Evolutionary conservation across 2,888 invertebrate species (phyloP), one percentile per base, ranked within the genome.

Genomic region (Protodeltote pygarga): DNA sequence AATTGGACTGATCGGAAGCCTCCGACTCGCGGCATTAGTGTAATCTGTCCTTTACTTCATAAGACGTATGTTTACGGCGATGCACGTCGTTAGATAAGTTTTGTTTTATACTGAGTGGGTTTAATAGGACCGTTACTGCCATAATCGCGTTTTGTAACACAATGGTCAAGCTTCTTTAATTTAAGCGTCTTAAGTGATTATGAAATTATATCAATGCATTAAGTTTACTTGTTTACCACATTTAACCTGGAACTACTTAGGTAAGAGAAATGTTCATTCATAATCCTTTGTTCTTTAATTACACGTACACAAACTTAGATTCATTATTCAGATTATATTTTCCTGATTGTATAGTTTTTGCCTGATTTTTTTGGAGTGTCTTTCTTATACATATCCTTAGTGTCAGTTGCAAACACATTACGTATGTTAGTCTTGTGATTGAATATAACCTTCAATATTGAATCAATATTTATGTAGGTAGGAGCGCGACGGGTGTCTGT

Each of bases 51-150:
- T 17, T 31, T 39, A 33, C 3, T n/a, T n/a, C n/a, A 31, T 16
- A 29, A 20, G 28, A 16, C 65, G 4, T 53, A 66, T 38, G 4
- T 53, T 63, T 38, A 63, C 57, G 65, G 65, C 29, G 33, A 27
- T 40, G 25, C 47, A 51, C 59, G 45, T 59, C 44, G 23, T 44
- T 50, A 50, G 51, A 40, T 44, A 52, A 46, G 39, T 41, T n/a
- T n/a, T 32, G 34, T 24, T 32, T 11, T 10, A 27, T 39, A 40
- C 15, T 20, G 31, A 19, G 48, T 63, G 55, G 55, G 63, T 42
- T 47, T 60, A 28, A 55, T 55, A 46, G 42, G 44, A 9, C 32
- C 33, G 37, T 50, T 46, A 53, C 21, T n/a, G 5, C 19, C 31
- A 10, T 32, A 31, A 55, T 44, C 45, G 50, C 34, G 50, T 60